Evolutionary conservation across 2,888 invertebrate genomes (phyloP).

Genomic region (Amphimallon solstitiale): DNA sequence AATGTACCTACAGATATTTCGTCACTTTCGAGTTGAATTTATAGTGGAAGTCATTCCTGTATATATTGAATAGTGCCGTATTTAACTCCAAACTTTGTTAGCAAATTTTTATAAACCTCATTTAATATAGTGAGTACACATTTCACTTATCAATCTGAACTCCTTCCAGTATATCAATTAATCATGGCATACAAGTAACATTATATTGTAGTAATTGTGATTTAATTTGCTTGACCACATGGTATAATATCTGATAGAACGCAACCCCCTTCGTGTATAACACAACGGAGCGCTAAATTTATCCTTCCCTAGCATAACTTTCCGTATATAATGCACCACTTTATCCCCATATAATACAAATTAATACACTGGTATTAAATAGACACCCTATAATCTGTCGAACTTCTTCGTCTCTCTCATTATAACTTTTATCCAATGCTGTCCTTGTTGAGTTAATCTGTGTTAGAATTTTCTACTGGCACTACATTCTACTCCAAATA

Average conservation of each 20-base stretch:
- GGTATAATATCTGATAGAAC: slow-evolving; percentile 53
- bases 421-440: background rate
- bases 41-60: no score
- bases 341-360: slow-evolving; percentile 62
- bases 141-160: background rate
- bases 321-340: slow-evolving; percentile 60
- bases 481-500: slow-evolving; percentile 21
- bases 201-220: slow-evolving; percentile 56
- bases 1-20: no score
- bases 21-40: no score
- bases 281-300: slow-evolving; percentile 49
- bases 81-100: no score
- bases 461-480: slow-evolving; percentile 28
- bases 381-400: slow-evolving; percentile 58
- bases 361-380: slow-evolving; percentile 62
- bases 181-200: slow-evolving; percentile 30
- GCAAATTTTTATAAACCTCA: background rate
- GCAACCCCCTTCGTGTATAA: slow-evolving; percentile 48
- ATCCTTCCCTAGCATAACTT: slow-evolving; percentile 56
- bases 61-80: no score
- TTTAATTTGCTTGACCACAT: slow-evolving; percentile 64
- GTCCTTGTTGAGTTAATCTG: slow-evolving; percentile 17
- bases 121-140: no score
- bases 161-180: slow-evolving; percentile 32
- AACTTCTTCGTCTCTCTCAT: slow-evolving; percentile 25